These are phyloP conservation scores for Palythoa caribaeorum DNA, from an alignment of 92 coral and sea anemone genomes.

Conservation along the genomic window DNA sequence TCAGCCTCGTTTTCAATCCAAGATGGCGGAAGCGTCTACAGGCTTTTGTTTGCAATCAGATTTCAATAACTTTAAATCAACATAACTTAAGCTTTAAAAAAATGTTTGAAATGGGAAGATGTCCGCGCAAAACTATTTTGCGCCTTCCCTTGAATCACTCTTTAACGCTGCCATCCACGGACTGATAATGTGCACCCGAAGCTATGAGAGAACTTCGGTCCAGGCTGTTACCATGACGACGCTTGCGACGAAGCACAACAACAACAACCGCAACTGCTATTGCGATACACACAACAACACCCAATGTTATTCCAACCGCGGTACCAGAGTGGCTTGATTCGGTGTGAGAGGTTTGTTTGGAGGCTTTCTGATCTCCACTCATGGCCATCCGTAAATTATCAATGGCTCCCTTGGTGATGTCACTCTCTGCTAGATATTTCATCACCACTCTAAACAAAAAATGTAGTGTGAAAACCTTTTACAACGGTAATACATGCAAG, in stretches of 20 bases:
- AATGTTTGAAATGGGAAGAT: no score
- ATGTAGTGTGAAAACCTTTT: no score
- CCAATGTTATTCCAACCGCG: slow-evolving; percentile 75
- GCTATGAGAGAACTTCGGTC: slow-evolving; percentile 7
- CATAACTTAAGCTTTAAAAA: no score
- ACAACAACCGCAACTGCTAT: slow-evolving; percentile 63
- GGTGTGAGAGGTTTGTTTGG: slow-evolving; percentile 48
- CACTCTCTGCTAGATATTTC: slow-evolving; percentile 24
- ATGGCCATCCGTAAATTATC: slow-evolving; percentile 17
- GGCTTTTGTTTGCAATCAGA: no score
- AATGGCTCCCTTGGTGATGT: slow-evolving; percentile 34
- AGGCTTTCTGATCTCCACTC: background rate
- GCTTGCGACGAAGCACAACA: slow-evolving; percentile 66
- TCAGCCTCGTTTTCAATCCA: no score
- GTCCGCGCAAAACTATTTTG: background rate
- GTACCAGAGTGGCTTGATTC: slow-evolving; percentile 55
- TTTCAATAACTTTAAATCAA: no score
- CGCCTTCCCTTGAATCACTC: background rate
- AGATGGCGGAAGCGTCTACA: no score
- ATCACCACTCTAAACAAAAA: slow-evolving; percentile 11
- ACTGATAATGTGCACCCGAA: slow-evolving; percentile 33
- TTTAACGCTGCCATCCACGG: background rate
- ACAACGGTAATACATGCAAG: background rate
- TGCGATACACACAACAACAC: slow-evolving; percentile 71
- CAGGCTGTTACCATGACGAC: background rate